Base-by-base conservation (phyloP, 2,797 vertebrate genomes). In the Hoplostethus mediterraneus region DNA sequence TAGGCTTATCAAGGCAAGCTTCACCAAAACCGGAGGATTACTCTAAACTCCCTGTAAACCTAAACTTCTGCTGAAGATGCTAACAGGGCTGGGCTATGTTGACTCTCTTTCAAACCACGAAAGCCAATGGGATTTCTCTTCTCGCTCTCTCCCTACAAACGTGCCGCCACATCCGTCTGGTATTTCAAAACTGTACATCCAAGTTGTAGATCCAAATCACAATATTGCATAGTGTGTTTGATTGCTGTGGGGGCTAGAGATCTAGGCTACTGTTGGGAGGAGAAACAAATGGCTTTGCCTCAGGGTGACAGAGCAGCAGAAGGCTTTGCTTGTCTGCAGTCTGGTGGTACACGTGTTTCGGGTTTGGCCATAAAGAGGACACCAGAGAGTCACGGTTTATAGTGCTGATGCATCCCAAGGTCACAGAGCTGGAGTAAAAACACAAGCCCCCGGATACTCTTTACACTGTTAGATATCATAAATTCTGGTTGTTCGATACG, bases 281-380 rank as follows among this genome's bases (percentile, higher is more conserved):
- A 76, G 57, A 85, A 83, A 81, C 87, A 89, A 91, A 86, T 80
- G 82, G 65, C 61, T 86, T 36, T 42, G 86, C 86, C 89, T 28
- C 45, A 74, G 51, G 88, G 81, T 82, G 80, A 63, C 76, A 78
- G 48, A 75, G 64, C 58, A 70, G 77, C 90, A 90, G 86, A 90
- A 91, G 89, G 87, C 85, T 76, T 55, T 56, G 61, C 79, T 87
- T 83, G 66, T 86, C 83, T 72, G 66, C 79, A 59, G 80, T 77
- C 88, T 90, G 84, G 61, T 86, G 74, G 77, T 74, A 42, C 85
- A 87, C 69, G 33, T 81, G 84, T 86, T 71, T 75, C 2, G 60
- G 14, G 53, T 70, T 76, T 63, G 63, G 69, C 75, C 71, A 72
- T 71, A 88, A 89, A 79, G 66, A 87, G 81, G 81, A 86, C 85